Evolutionary conservation across 2,797 vertebrate species (phyloP).

Genomic region (Anas bernieri): DNA sequence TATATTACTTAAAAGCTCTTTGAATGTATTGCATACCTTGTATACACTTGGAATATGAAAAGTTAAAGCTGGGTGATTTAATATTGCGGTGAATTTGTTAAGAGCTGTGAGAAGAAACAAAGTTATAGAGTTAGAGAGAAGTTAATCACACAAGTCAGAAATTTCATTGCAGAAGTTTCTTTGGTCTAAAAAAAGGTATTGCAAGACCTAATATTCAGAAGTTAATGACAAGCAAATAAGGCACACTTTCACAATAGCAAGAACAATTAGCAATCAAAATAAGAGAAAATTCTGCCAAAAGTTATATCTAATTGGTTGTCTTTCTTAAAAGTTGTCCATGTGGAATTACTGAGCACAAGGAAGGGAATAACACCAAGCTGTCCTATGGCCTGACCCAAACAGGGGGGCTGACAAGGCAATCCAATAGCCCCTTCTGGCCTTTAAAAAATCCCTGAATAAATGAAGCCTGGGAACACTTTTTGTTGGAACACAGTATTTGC

Average conservation of each 20-base stretch:
- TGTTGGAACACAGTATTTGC: slow-evolving; percentile 58
- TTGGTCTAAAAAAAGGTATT: not conserved
- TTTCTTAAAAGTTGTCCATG: not conserved
- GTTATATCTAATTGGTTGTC: not conserved
- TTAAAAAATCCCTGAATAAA: not conserved
- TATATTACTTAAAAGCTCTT: not conserved
- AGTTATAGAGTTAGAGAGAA: not conserved
- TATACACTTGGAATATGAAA: not conserved
- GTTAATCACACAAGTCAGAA: not conserved
- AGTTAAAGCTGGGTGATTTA: not conserved
- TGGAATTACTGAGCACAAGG: not conserved
- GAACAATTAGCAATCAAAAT: not conserved
- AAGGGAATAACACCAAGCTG: not conserved
- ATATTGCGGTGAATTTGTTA: not conserved
- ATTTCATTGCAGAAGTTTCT: not conserved
- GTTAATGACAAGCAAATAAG: not conserved
- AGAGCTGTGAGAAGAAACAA: not conserved
- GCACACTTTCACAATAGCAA: not conserved
- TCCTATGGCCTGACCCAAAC: not conserved
- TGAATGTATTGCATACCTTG: not conserved
- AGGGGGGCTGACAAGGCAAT: not conserved
- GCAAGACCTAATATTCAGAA: not conserved
- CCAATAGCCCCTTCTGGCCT: not conserved
- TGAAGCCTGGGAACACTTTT: slow-evolving; percentile 20
- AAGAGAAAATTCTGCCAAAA: not conserved